These are phyloP conservation scores for Agrenia bidenticulata DNA, from an alignment of 2,888 invertebrate species.

Conservation along the genomic window DNA sequence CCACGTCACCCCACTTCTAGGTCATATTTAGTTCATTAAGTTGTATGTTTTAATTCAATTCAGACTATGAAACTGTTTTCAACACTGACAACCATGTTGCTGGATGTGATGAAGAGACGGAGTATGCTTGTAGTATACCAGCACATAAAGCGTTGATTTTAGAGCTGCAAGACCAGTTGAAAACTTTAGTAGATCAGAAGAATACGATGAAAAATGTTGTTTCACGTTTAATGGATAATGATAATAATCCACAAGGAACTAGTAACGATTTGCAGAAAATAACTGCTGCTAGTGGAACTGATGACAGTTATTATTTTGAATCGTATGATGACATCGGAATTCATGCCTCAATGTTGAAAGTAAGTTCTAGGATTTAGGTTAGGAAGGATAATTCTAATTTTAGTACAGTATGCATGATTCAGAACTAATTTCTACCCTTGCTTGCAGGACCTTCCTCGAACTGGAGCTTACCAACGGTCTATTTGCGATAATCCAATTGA, in stretches of 20 bases:
- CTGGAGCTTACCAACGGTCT: slow-evolving; percentile 82
- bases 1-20: too few relatives aligned
- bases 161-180: background rate
- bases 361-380: slow-evolving; percentile 56
- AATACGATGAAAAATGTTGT: slow-evolving; percentile 64
- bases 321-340: slow-evolving; percentile 89
- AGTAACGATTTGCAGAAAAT: too few relatives aligned
- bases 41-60: too few relatives aligned
- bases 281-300: slow-evolving; percentile 11
- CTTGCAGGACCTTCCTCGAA: slow-evolving; percentile 74
- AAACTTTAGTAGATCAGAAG: slow-evolving; percentile 57
- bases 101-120: too few relatives aligned
- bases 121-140: too few relatives aligned
- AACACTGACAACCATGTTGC: too few relatives aligned
- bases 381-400: background rate
- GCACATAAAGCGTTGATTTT: too few relatives aligned
- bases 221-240: background rate
- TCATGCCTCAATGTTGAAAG: slow-evolving; percentile 91
- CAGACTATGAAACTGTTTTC: too few relatives aligned
- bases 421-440: background rate
- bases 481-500: slow-evolving; percentile 71
- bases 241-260: too few relatives aligned
- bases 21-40: too few relatives aligned
- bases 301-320: slow-evolving; percentile 67
- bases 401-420: background rate